These are phyloP conservation scores for Eupeodes luniger DNA, from an alignment of 2,888 invertebrate species.

Conservation along the genomic window DNA sequence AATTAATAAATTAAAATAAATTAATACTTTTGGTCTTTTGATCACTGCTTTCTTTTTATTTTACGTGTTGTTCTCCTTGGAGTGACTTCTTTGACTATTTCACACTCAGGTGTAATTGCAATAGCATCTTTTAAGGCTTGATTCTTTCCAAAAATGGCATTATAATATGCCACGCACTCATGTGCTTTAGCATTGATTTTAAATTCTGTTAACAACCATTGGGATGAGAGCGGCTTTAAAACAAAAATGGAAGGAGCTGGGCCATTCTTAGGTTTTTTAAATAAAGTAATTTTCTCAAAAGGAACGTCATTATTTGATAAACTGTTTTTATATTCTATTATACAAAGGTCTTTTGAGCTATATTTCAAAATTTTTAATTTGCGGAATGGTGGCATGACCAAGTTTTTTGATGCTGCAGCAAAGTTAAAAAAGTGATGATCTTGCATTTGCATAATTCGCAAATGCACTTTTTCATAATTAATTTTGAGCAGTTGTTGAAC, in stretches of 20 bases:
- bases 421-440: constrained; percentile 28
- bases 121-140: background rate
- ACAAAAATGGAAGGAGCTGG: constrained; percentile 31
- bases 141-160: constrained; percentile 1
- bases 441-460: constrained; percentile 45
- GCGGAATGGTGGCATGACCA: background rate
- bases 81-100: background rate
- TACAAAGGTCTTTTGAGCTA: background rate
- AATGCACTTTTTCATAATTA: constrained; percentile 33
- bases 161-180: no score
- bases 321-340: constrained; percentile 4
- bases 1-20: background rate
- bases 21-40: background rate
- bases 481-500: constrained; percentile 43
- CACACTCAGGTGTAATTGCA: background rate
- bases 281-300: constrained; percentile 9
- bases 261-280: background rate
- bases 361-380: background rate
- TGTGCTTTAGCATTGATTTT: constrained; percentile 2
- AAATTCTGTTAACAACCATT: constrained; percentile 34
- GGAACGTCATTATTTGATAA: background rate
- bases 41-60: background rate
- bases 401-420: constrained; percentile 14
- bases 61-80: constrained; percentile 11
- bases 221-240: constrained; percentile 29